A percentile compares a stretch with the other conserved stretches of the same genome.
Evolutionary conservation across 2,113 vertebrate genomes (phyloP).

Genomic region (Varanus salvator): DNA sequence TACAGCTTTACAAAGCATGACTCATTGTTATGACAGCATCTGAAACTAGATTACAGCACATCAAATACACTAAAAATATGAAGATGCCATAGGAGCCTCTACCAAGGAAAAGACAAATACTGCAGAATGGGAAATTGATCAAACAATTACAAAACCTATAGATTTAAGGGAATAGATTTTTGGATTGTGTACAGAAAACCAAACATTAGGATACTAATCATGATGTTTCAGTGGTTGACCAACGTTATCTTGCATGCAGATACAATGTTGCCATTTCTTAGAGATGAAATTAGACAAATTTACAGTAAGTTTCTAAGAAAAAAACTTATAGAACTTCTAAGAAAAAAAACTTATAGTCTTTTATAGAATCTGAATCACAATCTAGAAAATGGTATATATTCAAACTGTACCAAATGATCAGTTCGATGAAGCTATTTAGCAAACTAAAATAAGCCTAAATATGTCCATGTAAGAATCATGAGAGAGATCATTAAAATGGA

Average conservation of each 20-base stretch:
- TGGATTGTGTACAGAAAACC: background rate
- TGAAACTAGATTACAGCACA: background rate
- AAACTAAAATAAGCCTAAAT: background rate
- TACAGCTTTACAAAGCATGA: conserved; percentile 8
- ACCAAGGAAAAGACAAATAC: background rate
- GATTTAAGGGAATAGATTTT: background rate
- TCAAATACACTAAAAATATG: conserved; percentile 4
- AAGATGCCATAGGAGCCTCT: background rate
- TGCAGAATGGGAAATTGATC: background rate
- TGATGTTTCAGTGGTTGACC: background rate
- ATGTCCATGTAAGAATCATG: background rate
- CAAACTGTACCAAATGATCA: background rate
- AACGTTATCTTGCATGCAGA: background rate
- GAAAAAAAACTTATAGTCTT: background rate
- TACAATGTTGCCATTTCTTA: background rate
- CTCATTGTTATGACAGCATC: background rate
- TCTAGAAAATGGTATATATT: too few relatives aligned
- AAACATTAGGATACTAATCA: background rate
- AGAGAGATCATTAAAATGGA: too few relatives aligned
- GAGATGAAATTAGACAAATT: background rate
- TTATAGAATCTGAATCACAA: background rate
- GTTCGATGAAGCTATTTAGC: background rate
- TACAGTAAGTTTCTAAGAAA: background rate
- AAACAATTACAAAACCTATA: background rate
- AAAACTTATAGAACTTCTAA: background rate